Base-by-base conservation (phyloP, 1,140 invertebrate genomes). In the Holcopasites calliopsidis region DNA sequence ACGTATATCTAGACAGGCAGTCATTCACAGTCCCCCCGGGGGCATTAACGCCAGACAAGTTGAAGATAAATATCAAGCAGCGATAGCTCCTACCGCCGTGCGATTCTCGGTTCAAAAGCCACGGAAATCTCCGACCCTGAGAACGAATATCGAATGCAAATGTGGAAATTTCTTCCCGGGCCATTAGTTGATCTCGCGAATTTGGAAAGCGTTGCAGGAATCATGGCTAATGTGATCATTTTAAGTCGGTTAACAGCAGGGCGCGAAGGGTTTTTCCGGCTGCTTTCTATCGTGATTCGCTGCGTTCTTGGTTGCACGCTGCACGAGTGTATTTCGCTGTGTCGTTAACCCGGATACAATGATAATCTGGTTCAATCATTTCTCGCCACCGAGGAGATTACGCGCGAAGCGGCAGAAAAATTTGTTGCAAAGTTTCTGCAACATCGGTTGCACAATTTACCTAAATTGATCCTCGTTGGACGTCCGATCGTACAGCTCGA, bases 101-200 rank as follows among this genome's bases (percentile, higher is more conserved):
- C 10, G n/a, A 49, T 58, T 58, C 26, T 58, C 31, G 28, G 26
- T 23, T 31, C 33, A 21, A n/a, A 16, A n/a, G n/a, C 18, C 38
- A 16, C 10, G 38, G 6, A 69, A 69, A 57, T 57, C 13, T 28
- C n/a, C 16, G 33, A 50, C 69, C 58, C 33, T 62, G 57, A 50
- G n/a, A 38, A 4, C 35, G 35, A n/a, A n/a, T n/a, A n/a, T n/a
- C n/a, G n/a, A n/a, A n/a, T n/a, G n/a, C n/a, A n/a, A n/a, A n/a
- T n/a, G n/a, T n/a, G n/a, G 35, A 38, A 49, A 64, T 64, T 49
- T 31, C 49, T 65, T 47, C 61, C 31, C 3, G n/a, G n/a, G 28
- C 28, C 8, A 18, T 0, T 54, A 7, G 52, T 55, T n/a, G 28
- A n/a, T n/a, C 54, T 31, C 28, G 54, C n/a, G 16, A 31, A 55